These are phyloP conservation scores for Lamellibrachia columna DNA, from an alignment of 2,888 invertebrate species.

Conservation along the genomic window DNA sequence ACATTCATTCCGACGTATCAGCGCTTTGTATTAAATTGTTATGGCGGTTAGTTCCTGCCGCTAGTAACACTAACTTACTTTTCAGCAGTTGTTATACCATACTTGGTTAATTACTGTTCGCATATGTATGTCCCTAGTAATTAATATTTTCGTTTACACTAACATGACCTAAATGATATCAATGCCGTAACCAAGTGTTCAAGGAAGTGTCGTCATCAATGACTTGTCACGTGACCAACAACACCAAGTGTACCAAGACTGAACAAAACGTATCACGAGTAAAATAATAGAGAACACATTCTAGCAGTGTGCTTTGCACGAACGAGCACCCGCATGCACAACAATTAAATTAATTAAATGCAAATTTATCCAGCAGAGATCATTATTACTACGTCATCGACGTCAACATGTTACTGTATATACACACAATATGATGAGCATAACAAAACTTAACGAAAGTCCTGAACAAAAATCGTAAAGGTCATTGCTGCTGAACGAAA, in stretches of 20 bases:
- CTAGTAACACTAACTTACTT: background rate
- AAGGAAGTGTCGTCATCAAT: background rate
- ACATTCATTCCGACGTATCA: background rate
- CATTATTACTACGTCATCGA: conserved; percentile 6
- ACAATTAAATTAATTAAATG: conserved; percentile 16
- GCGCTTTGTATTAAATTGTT: background rate
- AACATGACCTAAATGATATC: background rate
- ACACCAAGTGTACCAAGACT: background rate
- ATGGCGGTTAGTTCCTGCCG: background rate
- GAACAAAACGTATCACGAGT: conserved; percentile 10
- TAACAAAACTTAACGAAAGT: conserved; percentile 16
- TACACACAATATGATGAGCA: background rate
- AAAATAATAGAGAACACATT: background rate
- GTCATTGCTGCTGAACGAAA: background rate
- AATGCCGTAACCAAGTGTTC: background rate
- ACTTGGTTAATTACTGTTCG: background rate
- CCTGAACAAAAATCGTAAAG: background rate
- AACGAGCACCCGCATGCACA: background rate
- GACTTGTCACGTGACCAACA: background rate
- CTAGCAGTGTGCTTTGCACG: background rate
- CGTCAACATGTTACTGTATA: background rate
- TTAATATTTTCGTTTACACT: background rate
- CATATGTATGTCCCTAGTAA: background rate
- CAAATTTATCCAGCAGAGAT: conserved; percentile 10
- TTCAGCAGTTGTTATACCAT: background rate